Evolutionary conservation across 2,113 vertebrate genomes (phyloP), one percentile per base, ranked within the genome.

Genomic region (Brachyhypopomus occidentalis): DNA sequence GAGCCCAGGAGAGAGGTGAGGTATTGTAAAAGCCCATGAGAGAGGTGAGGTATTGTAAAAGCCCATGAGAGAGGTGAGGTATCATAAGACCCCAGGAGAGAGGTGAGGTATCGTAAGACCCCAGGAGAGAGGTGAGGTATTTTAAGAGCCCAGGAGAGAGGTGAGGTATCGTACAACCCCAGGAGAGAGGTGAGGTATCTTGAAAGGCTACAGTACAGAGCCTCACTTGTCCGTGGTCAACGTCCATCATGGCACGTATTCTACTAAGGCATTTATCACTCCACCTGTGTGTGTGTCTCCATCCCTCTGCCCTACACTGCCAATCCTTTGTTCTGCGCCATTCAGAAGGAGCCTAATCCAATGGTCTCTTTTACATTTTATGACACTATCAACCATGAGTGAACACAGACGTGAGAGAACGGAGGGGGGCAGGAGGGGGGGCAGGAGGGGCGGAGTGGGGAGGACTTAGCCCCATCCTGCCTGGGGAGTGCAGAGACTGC

Each of bases 281-380:
- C 14, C 4, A 52, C 30, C 66, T 36, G 30, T 45, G 52, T 67
- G 12, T 52, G 4, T 58, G 34, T 20, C 52, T 75, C 63, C 72
- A 66, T 75, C 48, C 38, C 52, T 55, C 58, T n/a, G 14, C 58
- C 58, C 17, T 63, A 38, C n/a, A 9, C 59, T 75, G 55, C 48
- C 25, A 59, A 23, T 56, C 27, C 34, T 76, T 76, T 81, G 80
- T 69, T 82, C 73, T 70, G 12, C 75, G 20, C 11, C 9, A 19
- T 48, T 76, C 23, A 5, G 25, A 12, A 64, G 4, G 19, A 17
- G 3, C 27, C 30, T 25, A 66, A 17, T 27, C 55, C 22, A 75
- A 75, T 30, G 55, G 9, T 6, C 34, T 75, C 30, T 48, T 82
- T 82, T 76, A 60, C 45, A 82, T 82, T 70, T 82, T 71, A 76